A percentile compares a stretch with the other conserved stretches of the same genome.
phyloP scores from a whole-genome alignment of 2,113 vertebrate genomes.

The Strigops habroptila region DNA sequence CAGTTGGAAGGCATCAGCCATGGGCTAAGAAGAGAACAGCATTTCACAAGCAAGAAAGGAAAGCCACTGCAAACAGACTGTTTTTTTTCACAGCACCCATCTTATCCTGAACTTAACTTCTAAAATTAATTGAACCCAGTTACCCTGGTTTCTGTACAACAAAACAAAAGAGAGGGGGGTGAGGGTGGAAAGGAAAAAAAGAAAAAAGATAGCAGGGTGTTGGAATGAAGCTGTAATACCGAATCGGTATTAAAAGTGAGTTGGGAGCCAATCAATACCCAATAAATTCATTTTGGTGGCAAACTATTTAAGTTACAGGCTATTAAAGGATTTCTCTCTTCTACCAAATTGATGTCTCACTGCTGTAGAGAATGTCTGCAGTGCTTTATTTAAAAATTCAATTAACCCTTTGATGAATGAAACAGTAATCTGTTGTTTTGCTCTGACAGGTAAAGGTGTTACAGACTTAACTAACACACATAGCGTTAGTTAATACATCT shows the following conservation, averaged over 20 bases:
- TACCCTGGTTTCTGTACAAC: not conserved
- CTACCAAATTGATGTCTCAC: slow-evolving; percentile 12
- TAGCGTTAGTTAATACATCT: not conserved
- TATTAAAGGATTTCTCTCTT: slow-evolving; percentile 62
- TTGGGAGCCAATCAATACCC: slow-evolving; percentile 45
- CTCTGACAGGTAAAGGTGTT: not conserved
- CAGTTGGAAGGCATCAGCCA: not conserved
- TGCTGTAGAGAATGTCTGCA: slow-evolving; percentile 38
- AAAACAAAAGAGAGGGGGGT: not conserved
- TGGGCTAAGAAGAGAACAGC: not conserved
- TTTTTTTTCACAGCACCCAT: not conserved
- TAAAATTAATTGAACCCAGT: slow-evolving; percentile 19
- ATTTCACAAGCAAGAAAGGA: not conserved
- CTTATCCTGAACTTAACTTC: not conserved
- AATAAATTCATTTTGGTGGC: slow-evolving; percentile 60
- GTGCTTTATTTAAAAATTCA: slow-evolving; percentile 49
- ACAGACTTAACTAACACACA: not conserved
- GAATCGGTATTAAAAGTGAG: slow-evolving; percentile 49
- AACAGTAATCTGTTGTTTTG: not conserved
- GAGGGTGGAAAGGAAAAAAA: not conserved
- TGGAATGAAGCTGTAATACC: slow-evolving; percentile 32
- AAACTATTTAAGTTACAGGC: slow-evolving; percentile 51
- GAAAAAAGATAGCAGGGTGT: not conserved
- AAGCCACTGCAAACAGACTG: not conserved
- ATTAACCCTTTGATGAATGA: slow-evolving; percentile 48